Evolutionary conservation across 1,140 invertebrate species (phyloP).

Genomic region (Philotrypesis tridentata): DNA sequence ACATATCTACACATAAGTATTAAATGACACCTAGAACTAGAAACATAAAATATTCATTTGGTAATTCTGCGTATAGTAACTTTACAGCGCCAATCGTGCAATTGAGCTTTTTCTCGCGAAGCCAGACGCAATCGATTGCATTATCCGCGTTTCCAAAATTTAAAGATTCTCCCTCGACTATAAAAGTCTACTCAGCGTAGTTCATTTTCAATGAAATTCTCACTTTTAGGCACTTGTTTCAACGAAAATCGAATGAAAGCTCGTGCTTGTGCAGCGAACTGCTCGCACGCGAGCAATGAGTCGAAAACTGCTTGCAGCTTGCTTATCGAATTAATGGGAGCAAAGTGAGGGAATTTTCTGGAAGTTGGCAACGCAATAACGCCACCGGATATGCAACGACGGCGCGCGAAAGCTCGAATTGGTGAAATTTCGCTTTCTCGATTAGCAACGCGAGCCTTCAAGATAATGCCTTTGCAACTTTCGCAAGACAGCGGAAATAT

Average conservation of each 20-base stretch:
- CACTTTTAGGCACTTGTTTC: background rate
- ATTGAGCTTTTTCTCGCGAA: slow-evolving; percentile 1
- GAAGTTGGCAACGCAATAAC: slow-evolving; percentile 21
- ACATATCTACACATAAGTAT: slow-evolving; percentile 26
- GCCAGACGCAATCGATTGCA: slow-evolving; percentile 16
- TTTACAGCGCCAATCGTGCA: slow-evolving; percentile 27
- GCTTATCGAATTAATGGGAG: slow-evolving; percentile 31
- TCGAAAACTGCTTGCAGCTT: slow-evolving; percentile 20
- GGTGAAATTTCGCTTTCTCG: background rate
- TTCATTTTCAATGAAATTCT: background rate
- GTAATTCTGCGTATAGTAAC: slow-evolving; percentile 31
- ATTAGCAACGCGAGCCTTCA: background rate
- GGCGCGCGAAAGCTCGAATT: slow-evolving; percentile 36
- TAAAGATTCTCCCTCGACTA: background rate
- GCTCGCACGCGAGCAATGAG: background rate
- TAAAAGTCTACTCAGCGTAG: background rate
- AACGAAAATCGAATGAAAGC: background rate
- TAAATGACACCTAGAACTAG: slow-evolving; percentile 47
- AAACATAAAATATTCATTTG: slow-evolving; percentile 33
- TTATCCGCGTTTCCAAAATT: slow-evolving; percentile 15
- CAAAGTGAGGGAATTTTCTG: background rate
- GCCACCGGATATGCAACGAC: slow-evolving; percentile 48
- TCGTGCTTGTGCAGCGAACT: too few relatives aligned
- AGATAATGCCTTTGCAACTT: background rate
- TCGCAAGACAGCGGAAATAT: background rate